phyloP scores from a whole-genome alignment of 2,797 vertebrate genomes.

The Dallia pectoralis region DNA sequence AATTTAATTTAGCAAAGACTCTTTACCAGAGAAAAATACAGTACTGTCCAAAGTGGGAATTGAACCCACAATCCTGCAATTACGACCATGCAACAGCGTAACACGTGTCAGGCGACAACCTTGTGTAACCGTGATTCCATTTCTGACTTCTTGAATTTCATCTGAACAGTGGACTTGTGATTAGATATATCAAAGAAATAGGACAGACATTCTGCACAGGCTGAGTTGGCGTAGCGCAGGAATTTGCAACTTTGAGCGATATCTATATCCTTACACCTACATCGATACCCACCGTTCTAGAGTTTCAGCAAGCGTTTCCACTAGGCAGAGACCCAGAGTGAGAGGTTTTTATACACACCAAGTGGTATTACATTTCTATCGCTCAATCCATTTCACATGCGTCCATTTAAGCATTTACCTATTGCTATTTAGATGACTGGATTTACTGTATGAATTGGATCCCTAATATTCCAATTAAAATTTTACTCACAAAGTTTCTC shows the following conservation, averaged over 20 bases:
- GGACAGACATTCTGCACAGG: constrained; percentile 11
- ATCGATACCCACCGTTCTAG: too few species aligned
- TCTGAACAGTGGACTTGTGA: constrained; percentile 69
- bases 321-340: too few species aligned
- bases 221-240: neutral
- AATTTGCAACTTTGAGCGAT: too few species aligned
- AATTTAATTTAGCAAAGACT: too few species aligned
- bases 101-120: neutral
- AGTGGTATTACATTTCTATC: neutral
- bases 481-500: constrained; percentile 68
- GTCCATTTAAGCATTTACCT: neutral
- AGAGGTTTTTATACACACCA: neutral
- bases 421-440: too few species aligned
- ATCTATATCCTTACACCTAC: too few species aligned
- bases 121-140: constrained; percentile 23
- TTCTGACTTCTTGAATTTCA: constrained; percentile 55
- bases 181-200: constrained; percentile 54
- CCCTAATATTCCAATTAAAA: neutral
- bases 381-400: neutral
- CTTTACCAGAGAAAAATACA: too few species aligned
- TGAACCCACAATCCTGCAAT: too few species aligned
- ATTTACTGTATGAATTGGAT: neutral
- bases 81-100: neutral
- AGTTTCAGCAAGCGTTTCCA: too few species aligned
- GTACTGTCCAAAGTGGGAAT: too few species aligned